Evolutionary conservation across 1,140 invertebrate species (phyloP).

Genomic region (Macrosteles quadrilineatus): DNA sequence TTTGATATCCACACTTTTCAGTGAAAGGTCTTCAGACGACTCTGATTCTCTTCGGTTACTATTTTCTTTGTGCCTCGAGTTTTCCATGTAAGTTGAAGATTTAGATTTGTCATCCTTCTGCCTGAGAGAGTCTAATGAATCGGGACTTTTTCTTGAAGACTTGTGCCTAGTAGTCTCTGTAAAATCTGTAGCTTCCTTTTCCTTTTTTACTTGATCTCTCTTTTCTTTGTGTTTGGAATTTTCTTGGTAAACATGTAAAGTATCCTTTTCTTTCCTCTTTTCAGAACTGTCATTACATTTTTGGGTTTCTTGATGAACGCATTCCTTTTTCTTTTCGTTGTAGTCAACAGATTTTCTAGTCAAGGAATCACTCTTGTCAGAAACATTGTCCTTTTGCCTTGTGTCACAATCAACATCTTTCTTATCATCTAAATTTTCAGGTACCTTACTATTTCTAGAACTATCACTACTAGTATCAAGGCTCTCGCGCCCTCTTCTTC

Average conservation of each 20-base stretch:
- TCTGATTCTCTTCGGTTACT: constrained; percentile 24
- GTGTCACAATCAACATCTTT: constrained; percentile 34
- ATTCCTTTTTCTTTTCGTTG: constrained; percentile 30
- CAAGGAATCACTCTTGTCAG: constrained; percentile 19
- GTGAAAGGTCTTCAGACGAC: constrained; percentile 25
- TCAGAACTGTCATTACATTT: constrained; percentile 35
- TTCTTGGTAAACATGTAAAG: constrained; percentile 13
- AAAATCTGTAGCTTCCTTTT: constrained; percentile 34
- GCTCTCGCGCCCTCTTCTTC: constrained; percentile 39
- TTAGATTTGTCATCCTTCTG: constrained; percentile 21
- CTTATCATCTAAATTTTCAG: constrained; percentile 37
- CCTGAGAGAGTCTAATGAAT: constrained; percentile 13
- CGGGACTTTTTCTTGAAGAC: constrained; percentile 31
- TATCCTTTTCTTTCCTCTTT: constrained; percentile 33
- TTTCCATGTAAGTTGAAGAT: constrained; percentile 6
- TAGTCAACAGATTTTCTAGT: constrained; percentile 30
- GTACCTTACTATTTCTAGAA: constrained; percentile 42
- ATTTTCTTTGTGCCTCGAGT: constrained; percentile 19
- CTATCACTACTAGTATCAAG: constrained; percentile 37
- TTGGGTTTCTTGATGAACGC: constrained; percentile 34
- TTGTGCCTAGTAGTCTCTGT: constrained; percentile 22
- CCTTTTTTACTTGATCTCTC: constrained; percentile 39
- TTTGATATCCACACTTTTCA: constrained; percentile 18
- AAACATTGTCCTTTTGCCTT: constrained; percentile 21
- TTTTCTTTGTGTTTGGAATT: constrained; percentile 36